These are phyloP conservation scores for Mormyrus iriodes DNA, from an alignment of 2,113 vertebrate genomes.

Conservation along the genomic window DNA sequence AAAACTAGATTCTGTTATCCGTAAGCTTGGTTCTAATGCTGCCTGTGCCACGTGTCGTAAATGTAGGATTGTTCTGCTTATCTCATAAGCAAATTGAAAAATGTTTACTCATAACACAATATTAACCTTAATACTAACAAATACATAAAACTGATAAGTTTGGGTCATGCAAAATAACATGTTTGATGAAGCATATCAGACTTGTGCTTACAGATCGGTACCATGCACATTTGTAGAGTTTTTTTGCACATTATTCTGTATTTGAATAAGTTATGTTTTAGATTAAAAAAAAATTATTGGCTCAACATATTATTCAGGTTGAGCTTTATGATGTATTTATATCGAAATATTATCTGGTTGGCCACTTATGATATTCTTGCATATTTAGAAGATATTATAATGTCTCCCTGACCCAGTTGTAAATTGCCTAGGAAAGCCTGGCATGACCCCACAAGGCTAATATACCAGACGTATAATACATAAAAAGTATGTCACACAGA, in stretches of 20 bases:
- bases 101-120: not conserved
- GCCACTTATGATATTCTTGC: not conserved
- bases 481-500: not conserved
- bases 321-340: not conserved
- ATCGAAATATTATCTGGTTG: not conserved
- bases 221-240: not conserved
- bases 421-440: not conserved
- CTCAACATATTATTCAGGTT: not conserved
- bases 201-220: not conserved
- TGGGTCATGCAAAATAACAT: not conserved
- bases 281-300: not conserved
- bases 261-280: not conserved
- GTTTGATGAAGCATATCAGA: not conserved
- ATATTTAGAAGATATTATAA: not conserved
- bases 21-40: no score
- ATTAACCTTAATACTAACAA: not conserved
- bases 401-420: not conserved
- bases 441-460: not conserved
- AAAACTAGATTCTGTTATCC: not conserved
- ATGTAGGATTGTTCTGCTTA: not conserved
- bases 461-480: not conserved
- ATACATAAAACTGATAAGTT: not conserved
- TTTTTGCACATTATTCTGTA: not conserved
- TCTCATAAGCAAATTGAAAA: not conserved
- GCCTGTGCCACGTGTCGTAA: not conserved